Evolutionary conservation across 2,113 vertebrate species (phyloP), one percentile per base, ranked within the genome.

Genomic region (Toxotes jaculatrix): DNA sequence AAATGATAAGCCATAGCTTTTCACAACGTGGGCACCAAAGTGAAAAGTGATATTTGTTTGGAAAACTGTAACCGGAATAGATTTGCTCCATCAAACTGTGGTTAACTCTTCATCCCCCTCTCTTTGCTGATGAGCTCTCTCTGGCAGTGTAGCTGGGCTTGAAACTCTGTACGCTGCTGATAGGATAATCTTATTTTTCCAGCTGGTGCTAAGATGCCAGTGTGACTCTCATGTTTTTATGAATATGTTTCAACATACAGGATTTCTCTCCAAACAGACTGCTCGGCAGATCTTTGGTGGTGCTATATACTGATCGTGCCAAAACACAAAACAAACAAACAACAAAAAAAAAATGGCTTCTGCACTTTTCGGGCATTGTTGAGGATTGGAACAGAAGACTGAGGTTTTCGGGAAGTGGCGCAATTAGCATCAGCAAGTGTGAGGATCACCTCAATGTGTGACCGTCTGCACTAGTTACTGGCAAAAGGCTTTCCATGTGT

Each of bases 161-260:
- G 21, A 85, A 79, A 78, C 68, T 72, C 84, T 93, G 87, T 34
- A 56, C 73, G 17, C 49, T 84, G 88, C 88, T 91, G 91, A 93
- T 91, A 89, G 80, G 84, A 80, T 92, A 89, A 92, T 91, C 90
- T 74, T 73, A 60, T 89, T 91, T 85, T 82, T 85, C 80, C 87
- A 86, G 88, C 90, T 90, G 85, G 74, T 84, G 85, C 87, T 85
- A 78, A 86, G 42, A 88, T 59, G 75, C 87, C 85, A 89, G 80
- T 53, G 78, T 78, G 80, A 79, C 79, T 84, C 70, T 84, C 32
- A 27, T 85, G 74, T 86, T 79, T 87, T 76, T 83, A 77, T 78
- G 70, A 90, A 85, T 76, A 79, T 66, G 73, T 77, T 75, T 65
- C 61, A 65, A 82, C 53, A 62, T 69, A 63, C 36, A 83, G 69